Percentiles rank a stretch among this genome's conserved stretches.
Conservation (phyloP, 2,113 vertebrate genomes). For the Upupa epops region DNA sequence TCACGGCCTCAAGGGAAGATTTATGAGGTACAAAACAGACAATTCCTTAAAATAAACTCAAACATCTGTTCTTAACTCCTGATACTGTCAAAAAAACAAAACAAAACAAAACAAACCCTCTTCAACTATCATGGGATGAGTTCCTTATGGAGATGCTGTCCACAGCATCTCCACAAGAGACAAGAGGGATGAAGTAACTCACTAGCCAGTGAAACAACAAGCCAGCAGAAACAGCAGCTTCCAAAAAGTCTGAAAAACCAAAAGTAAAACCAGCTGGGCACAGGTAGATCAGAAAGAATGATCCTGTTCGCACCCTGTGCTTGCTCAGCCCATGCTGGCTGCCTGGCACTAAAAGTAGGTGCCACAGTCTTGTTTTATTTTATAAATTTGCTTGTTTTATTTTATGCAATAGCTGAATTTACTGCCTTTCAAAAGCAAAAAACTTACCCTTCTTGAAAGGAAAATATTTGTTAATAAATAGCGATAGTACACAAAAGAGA, state of each 20-base stretch:
- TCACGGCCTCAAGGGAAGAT: conserved; percentile 16
- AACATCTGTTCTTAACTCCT: conserved; percentile 28
- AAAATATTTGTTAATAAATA: not conserved
- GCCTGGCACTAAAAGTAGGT: not conserved
- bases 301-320: not conserved
- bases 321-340: not conserved
- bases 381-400: too few species aligned
- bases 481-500: not conserved
- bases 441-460: not conserved
- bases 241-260: not conserved
- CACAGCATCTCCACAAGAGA: not conserved
- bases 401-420: not conserved
- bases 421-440: not conserved
- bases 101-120: too few species aligned
- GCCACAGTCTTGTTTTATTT: not conserved
- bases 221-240: not conserved
- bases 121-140: not conserved
- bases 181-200: not conserved
- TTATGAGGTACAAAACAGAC: conserved; percentile 8
- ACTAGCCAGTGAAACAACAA: not conserved
- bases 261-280: not conserved
- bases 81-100: not conserved
- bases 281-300: not conserved
- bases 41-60: not conserved
- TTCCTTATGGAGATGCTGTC: not conserved